These are phyloP conservation scores for Prionailurus viverrinus DNA, from an alignment of 2,113 vertebrate species.

Conservation along the genomic window DNA sequence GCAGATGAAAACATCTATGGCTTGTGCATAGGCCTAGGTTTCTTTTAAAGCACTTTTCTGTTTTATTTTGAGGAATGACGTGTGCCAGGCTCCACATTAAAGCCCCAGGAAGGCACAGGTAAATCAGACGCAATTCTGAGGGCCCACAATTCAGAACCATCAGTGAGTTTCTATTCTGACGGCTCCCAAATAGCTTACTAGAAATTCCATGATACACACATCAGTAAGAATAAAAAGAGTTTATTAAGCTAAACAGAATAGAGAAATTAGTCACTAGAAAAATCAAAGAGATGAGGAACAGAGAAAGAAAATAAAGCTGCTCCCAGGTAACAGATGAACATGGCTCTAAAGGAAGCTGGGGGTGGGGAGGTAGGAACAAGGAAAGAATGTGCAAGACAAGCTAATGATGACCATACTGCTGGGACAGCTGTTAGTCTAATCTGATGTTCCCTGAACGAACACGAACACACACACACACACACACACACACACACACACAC, in stretches of 20 bases:
- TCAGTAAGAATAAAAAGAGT: not conserved
- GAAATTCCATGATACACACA: not conserved
- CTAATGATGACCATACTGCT: not conserved
- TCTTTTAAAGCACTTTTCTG: not conserved
- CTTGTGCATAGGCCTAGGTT: not conserved
- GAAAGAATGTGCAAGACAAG: not conserved
- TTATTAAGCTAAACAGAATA: not conserved
- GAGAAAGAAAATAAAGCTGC: not conserved
- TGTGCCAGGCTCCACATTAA: not conserved
- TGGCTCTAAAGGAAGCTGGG: not conserved
- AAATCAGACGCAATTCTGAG: not conserved
- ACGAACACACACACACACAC: slow-evolving; percentile 66
- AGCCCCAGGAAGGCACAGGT: not conserved
- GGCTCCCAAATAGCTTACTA: not conserved
- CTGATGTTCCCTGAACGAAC: slow-evolving; percentile 61
- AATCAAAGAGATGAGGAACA: not conserved
- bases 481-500: slow-evolving; percentile 55
- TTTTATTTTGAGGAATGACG: not conserved
- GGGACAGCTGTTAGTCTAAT: slow-evolving; percentile 71
- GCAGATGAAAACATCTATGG: not conserved
- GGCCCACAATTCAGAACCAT: not conserved
- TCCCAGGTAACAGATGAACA: not conserved
- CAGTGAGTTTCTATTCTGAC: not conserved
- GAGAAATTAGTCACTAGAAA: not conserved
- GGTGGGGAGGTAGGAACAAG: not conserved